A percentile compares a stretch with the other conserved stretches of the same genome.
phyloP scores from a whole-genome alignment of 2,797 vertebrate species.

The Rhynchotus rufescens region DNA sequence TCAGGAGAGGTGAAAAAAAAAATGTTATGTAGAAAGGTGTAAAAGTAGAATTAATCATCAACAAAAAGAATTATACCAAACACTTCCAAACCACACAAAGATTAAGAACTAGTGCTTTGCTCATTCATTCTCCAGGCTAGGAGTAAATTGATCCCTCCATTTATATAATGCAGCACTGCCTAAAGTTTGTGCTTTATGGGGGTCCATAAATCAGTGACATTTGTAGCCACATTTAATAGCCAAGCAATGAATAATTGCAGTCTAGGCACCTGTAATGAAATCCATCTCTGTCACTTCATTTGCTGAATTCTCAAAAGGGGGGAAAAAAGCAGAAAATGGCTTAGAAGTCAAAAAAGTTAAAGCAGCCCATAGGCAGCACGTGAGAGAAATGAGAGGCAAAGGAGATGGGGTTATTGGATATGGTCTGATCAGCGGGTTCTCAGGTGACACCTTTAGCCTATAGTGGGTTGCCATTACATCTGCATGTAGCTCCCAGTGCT shows the following conservation, averaged over 20 bases:
- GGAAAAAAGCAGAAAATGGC: not conserved
- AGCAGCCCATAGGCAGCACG: not conserved
- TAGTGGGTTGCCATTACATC: not conserved
- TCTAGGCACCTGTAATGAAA: not conserved
- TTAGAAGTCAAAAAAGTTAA: conserved; percentile 15
- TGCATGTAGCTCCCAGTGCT: not conserved
- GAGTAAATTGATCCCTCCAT: not conserved
- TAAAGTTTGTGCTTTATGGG: not conserved
- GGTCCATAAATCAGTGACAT: not conserved
- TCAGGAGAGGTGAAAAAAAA: no score
- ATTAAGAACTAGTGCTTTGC: not conserved
- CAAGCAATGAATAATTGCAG: conserved; percentile 4
- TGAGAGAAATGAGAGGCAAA: not conserved
- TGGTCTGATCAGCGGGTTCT: not conserved
- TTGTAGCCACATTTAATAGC: not conserved
- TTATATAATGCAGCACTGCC: not conserved
- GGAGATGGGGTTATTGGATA: not conserved
- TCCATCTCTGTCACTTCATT: not conserved
- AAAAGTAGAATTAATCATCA: not conserved
- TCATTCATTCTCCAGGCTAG: not conserved
- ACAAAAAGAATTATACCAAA: not conserved
- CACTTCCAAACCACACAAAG: not conserved
- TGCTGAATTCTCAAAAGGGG: not conserved
- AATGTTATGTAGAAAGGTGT: not conserved
- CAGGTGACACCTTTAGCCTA: not conserved